Percentiles rank a stretch among this genome's conserved stretches.
Conservation (phyloP, 1,140 invertebrate genomes). For the Sinella curviseta region DNA sequence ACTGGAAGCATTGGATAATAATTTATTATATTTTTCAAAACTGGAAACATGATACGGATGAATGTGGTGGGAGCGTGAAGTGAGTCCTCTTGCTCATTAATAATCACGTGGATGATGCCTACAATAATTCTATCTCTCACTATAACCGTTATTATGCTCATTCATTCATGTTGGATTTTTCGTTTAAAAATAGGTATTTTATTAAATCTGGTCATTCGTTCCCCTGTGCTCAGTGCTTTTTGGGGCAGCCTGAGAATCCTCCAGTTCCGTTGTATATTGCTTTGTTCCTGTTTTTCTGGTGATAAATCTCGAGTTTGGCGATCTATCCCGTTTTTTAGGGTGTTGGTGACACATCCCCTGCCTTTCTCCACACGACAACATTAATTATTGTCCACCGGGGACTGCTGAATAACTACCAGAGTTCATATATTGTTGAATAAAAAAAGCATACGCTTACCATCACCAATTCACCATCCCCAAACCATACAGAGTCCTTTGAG, state of each 20-base stretch:
- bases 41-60: neutral
- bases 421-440: slow-evolving; percentile 10
- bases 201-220: too few species aligned
- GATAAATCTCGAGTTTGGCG: neutral
- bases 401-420: too few species aligned
- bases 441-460: neutral
- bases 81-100: neutral
- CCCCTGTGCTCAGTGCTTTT: too few species aligned
- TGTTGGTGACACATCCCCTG: slow-evolving; percentile 44
- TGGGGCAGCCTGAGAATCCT: too few species aligned
- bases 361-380: slow-evolving; percentile 44
- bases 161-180: neutral
- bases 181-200: too few species aligned
- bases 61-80: slow-evolving; percentile 17
- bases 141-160: neutral
- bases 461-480: neutral
- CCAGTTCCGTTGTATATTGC: too few species aligned
- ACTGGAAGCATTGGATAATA: neutral
- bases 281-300: neutral
- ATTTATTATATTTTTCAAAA: neutral
- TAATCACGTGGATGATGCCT: neutral
- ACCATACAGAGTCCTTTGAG: neutral
- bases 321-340: neutral
- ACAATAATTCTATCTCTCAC: too few species aligned
- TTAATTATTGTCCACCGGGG: slow-evolving; percentile 49